These are phyloP conservation scores for Tachina grossa DNA, from an alignment of 2,888 invertebrate genomes.

Conservation along the genomic window DNA sequence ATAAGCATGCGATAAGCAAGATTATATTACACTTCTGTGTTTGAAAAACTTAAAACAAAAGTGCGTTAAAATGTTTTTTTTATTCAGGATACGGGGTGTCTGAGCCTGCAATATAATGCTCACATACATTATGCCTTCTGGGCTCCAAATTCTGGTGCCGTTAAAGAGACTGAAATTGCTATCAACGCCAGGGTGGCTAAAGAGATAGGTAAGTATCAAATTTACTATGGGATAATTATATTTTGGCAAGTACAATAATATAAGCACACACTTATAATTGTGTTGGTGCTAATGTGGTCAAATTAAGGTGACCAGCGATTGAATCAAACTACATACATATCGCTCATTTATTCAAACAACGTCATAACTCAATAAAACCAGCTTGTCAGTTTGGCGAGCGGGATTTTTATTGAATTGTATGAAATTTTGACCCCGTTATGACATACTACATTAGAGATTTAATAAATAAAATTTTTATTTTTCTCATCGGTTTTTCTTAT, in stretches of 20 bases:
- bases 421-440: no score
- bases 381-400: no score
- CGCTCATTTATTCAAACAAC: no score
- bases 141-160: conserved; percentile 80
- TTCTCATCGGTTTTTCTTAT: no score
- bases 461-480: no score
- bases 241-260: conserved; percentile 56
- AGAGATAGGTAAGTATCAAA: conserved; percentile 79
- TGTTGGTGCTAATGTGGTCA: background rate
- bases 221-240: conserved; percentile 37
- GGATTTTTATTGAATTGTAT: no score
- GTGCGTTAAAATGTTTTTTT: background rate
- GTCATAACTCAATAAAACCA: no score
- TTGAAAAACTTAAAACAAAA: background rate
- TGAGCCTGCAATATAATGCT: conserved; percentile 79
- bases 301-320: conserved; percentile 37
- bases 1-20: conserved; percentile 3
- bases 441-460: no score
- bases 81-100: conserved; percentile 81
- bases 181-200: conserved; percentile 83
- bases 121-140: conserved; percentile 81
- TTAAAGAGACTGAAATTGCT: conserved; percentile 83
- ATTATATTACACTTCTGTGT: conserved; percentile 29
- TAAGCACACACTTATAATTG: background rate
- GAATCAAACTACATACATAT: background rate